These are phyloP conservation scores for Drosophila monieri DNA, from an alignment of 2,888 invertebrate species.

Conservation along the genomic window DNA sequence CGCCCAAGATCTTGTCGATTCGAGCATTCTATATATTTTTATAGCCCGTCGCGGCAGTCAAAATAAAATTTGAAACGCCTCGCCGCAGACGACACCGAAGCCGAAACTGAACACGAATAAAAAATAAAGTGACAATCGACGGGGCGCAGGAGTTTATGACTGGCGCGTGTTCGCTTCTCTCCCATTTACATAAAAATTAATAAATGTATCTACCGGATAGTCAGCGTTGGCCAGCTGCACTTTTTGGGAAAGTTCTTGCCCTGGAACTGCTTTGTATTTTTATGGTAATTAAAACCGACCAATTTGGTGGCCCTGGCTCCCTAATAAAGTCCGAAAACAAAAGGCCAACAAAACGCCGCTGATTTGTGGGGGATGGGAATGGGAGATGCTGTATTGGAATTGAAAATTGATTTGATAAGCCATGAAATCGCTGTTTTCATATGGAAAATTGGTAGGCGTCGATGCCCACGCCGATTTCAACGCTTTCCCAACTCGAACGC, in stretches of 20 bases:
- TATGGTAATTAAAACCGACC: conserved; percentile 62
- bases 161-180: conserved; percentile 57
- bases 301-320: conserved; percentile 49
- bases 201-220: conserved; percentile 65
- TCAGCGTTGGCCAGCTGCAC: conserved; percentile 45
- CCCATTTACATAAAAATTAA: conserved; percentile 65
- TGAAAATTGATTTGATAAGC: conserved; percentile 66
- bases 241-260: conserved; percentile 63
- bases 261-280: conserved; percentile 33
- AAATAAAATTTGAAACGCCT: conserved; percentile 56
- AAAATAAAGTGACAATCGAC: conserved; percentile 54
- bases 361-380: conserved; percentile 35
- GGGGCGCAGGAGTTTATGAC: conserved; percentile 57
- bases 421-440: conserved; percentile 53
- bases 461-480: conserved; percentile 61
- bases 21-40: conserved; percentile 54
- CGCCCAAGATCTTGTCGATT: conserved; percentile 58
- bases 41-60: conserved; percentile 57
- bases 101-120: conserved; percentile 24
- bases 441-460: conserved; percentile 63
- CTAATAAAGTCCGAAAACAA: conserved; percentile 46
- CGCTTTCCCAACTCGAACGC: conserved; percentile 55
- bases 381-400: conserved; percentile 19
- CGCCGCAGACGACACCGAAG: conserved; percentile 37
- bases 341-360: conserved; percentile 52